A percentile compares a stretch with the other conserved stretches of the same genome.
Conservation (phyloP, 2,888 invertebrate genomes). For the Drosophila phalerata region DNA sequence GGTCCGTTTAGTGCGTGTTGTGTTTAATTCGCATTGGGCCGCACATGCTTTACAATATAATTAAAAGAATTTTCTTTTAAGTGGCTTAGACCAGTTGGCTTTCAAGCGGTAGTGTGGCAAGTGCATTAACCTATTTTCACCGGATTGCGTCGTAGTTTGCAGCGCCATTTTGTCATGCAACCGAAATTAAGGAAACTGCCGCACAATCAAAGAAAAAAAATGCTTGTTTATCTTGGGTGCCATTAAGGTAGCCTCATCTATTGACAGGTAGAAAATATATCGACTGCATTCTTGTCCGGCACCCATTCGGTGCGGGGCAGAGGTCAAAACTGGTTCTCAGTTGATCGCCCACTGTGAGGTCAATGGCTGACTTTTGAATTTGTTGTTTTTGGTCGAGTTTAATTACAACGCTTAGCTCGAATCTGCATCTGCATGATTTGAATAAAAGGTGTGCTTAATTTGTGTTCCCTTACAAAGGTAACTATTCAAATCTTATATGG, state of each 20-base stretch:
- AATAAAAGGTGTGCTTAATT: conserved; percentile 44
- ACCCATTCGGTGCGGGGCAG: conserved; percentile 20
- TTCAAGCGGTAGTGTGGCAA: conserved; percentile 39
- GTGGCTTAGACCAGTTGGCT: conserved; percentile 24
- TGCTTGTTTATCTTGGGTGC: conserved; percentile 66
- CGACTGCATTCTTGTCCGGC: conserved; percentile 50
- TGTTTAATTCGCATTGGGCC: conserved; percentile 59
- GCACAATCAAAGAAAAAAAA: conserved; percentile 61
- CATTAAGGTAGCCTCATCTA: conserved; percentile 77
- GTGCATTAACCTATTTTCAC: conserved; percentile 65
- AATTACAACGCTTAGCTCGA: conserved; percentile 58
- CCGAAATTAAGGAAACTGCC: conserved; percentile 9
- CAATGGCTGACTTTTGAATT: conserved; percentile 73
- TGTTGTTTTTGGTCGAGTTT: conserved; percentile 61
- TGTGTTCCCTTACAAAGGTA: conserved; percentile 1
- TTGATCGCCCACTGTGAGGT: conserved; percentile 66
- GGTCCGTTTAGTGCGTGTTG: conserved; percentile 53
- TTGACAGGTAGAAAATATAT: conserved; percentile 84
- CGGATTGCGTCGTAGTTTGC: conserved; percentile 30
- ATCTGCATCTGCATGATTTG: conserved; percentile 56
- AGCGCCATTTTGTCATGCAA: conserved; percentile 62
- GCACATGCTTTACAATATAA: conserved; percentile 65
- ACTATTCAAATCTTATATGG: conserved; percentile 10
- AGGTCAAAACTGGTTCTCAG: conserved; percentile 64
- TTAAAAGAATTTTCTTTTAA: conserved; percentile 75